phyloP scores from a whole-genome alignment of 1,140 invertebrate species.

The Pogonognathellus flavescens region DNA sequence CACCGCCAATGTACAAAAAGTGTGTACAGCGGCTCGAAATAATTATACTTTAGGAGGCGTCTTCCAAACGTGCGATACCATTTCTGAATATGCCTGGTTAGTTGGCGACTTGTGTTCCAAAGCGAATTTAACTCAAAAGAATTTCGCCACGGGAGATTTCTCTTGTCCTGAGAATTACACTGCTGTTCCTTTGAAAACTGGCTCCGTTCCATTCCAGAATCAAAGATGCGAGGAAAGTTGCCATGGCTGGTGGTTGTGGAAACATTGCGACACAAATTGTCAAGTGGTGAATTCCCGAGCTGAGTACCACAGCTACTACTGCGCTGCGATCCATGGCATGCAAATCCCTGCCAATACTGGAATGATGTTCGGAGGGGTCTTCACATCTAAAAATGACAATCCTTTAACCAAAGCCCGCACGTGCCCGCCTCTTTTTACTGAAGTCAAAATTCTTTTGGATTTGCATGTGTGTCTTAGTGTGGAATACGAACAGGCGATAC shows the following conservation, averaged over 20 bases:
- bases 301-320: constrained; percentile 33
- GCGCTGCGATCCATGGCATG: background rate
- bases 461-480: constrained; percentile 24
- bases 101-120: background rate
- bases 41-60: constrained; percentile 57
- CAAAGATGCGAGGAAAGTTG: background rate
- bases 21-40: constrained; percentile 25
- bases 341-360: constrained; percentile 37
- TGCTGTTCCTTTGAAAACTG: background rate
- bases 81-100: background rate
- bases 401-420: constrained; percentile 4
- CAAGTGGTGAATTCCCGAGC: background rate
- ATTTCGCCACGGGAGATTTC: constrained; percentile 12
- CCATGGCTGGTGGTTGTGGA: background rate
- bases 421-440: constrained; percentile 35
- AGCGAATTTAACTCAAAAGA: background rate
- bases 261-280: background rate
- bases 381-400: constrained; percentile 14
- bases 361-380: constrained; percentile 53
- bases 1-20: constrained; percentile 51
- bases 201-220: background rate
- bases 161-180: constrained; percentile 1
- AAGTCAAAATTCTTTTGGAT: background rate
- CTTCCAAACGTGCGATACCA: constrained; percentile 19
- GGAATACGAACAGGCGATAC: constrained; percentile 37